Evolutionary conservation across 2,797 vertebrate genomes (phyloP).

Genomic region (Labeo calbasu): DNA sequence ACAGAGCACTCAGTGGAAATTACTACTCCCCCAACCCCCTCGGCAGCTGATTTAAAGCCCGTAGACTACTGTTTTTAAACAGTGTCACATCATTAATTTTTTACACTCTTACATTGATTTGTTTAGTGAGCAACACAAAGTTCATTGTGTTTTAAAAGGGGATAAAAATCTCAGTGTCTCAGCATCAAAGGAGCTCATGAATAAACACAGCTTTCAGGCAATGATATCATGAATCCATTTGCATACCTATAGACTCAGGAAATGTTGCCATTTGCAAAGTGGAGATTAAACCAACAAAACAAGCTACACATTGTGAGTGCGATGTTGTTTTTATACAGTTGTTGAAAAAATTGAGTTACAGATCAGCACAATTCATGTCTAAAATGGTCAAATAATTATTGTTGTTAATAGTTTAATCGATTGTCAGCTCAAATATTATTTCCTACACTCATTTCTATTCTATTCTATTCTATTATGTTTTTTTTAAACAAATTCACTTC

Average conservation of each 20-base stretch:
- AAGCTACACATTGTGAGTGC: neutral
- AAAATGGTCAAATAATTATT: neutral
- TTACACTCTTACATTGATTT: conserved; percentile 73
- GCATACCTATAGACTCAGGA: neutral
- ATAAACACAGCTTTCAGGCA: neutral
- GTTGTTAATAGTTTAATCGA: too few relatives aligned
- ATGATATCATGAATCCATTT: neutral
- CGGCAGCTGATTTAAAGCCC: conserved; percentile 68
- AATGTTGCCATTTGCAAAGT: neutral
- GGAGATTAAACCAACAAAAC: neutral
- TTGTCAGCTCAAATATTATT: neutral
- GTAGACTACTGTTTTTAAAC: conserved; percentile 67
- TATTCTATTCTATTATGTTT: too few relatives aligned
- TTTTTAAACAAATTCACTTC: too few relatives aligned
- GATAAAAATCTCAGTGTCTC: conserved; percentile 56
- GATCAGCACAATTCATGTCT: neutral
- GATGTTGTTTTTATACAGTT: neutral
- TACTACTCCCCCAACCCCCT: conserved; percentile 48
- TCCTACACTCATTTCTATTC: neutral
- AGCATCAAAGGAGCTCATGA: conserved; percentile 40
- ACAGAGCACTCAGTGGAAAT: conserved; percentile 68
- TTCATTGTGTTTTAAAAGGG: conserved; percentile 62
- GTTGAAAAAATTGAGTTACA: neutral
- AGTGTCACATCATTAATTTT: conserved; percentile 72
- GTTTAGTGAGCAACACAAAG: conserved; percentile 67